Percentiles rank a stretch among this genome's conserved stretches.
phyloP scores from a whole-genome alignment of 2,113 vertebrate genomes.

The Electrona antarctica region DNA sequence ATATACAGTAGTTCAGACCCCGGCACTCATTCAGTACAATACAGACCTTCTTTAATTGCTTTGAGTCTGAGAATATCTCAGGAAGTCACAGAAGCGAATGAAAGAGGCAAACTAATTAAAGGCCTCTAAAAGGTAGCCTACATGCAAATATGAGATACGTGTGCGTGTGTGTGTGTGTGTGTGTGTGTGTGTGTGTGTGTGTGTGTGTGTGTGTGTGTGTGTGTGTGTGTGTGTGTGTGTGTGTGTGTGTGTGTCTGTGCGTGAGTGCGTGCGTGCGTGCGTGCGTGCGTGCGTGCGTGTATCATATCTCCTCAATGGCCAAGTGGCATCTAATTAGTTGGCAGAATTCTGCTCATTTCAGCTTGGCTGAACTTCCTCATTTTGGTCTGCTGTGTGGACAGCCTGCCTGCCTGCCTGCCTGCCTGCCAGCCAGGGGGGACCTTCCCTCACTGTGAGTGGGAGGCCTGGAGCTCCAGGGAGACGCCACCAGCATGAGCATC shows the following conservation, averaged over 20 bases:
- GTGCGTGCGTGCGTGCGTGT: background rate
- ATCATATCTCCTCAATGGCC: conserved; percentile 39
- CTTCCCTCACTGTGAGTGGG: conserved; percentile 20
- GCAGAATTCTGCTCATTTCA: conserved; percentile 22
- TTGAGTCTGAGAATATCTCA: conserved; percentile 30
- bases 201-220: too few species aligned
- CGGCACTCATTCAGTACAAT: background rate
- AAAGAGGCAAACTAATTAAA: conserved; percentile 30
- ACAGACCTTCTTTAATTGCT: conserved; percentile 42
- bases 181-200: too few species aligned
- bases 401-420: conserved; percentile 22
- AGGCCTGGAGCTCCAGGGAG: conserved; percentile 40
- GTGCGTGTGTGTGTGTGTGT: background rate
- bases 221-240: too few species aligned
- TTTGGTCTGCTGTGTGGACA: conserved; percentile 46
- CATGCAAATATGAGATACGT: background rate
- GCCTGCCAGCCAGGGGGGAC: conserved; percentile 9
- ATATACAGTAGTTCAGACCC: too few species aligned
- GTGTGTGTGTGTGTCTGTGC: background rate
- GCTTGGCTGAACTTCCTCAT: conserved; percentile 23
- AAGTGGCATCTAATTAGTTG: conserved; percentile 47
- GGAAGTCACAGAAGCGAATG: conserved; percentile 17
- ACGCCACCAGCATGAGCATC: conserved; percentile 63
- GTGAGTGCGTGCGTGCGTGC: background rate
- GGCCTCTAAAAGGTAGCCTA: conserved; percentile 14